Evolutionary conservation across 2,797 vertebrate species (phyloP), one percentile per base, ranked within the genome.

Genomic region (Ctenosaura bakeri): DNA sequence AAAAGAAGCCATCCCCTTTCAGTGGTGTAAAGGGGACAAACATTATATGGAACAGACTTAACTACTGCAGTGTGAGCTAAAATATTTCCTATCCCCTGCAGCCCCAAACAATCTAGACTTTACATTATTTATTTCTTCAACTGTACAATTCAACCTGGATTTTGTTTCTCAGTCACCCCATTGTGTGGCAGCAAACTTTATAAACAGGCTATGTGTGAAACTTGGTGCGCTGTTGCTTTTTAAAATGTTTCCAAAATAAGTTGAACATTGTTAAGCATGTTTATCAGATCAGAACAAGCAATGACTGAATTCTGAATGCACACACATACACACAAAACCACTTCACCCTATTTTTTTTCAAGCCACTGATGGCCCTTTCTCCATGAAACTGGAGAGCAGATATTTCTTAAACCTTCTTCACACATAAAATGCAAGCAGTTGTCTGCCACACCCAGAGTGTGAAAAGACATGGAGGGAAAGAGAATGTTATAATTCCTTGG

Each of bases 261-360:
- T 0, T 46, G 56, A 86, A 35, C 12, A 50, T 50, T 42, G 88
- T 83, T 77, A 79, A 76, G 8, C 6, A 92, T 87, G 74, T 89
- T 50, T 69, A 89, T 91, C 92, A n/a, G 88, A 90, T 1, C 93
- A 86, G 56, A 92, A 83, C 38, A 86, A 8, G 85, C 83, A 86
- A 79, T 13, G 69, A 26, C 3, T 92, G 24, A 35, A n/a, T 93
- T 92, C 10, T 76, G 56, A 4, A 92, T 59, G 12, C 29, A 32
- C 29, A 69, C 8, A 69, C 66, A 69, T 29, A 32, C 66, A 6
- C 42, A 20, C 20, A 32, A 32, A 46, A 50, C 14, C 14, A 6
- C 64, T 29, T 69, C 66, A 32, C 4, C 66, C 29, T 69, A 69
- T 9, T 69, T 8, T 2, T 0, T 3, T 18, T 93, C 54, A 85